Evolutionary conservation across 2,113 vertebrate species (phyloP), one percentile per base, ranked within the genome.

Genomic region (Actenoides hombroni): DNA sequence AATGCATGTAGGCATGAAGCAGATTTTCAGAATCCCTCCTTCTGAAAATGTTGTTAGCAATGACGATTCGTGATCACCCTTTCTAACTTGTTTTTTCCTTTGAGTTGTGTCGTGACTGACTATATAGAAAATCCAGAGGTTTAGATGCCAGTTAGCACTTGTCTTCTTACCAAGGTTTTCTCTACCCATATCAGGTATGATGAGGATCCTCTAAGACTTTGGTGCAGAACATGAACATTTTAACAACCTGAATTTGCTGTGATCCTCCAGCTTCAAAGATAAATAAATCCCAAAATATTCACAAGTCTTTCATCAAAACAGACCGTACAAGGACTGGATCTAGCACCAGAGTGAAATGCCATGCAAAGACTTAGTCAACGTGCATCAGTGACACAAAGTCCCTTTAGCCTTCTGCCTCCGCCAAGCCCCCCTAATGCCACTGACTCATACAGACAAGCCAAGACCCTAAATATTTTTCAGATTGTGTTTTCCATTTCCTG

Each of bases 401-500:
- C 37, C 28, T 75, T 71, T 7, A 11, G 28, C 13, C 21, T 86
- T 65, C 54, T 87, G 26, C 40, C 26, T 75, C n/a, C 76, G 46
- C 8, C 39, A 51, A 89, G 49, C 31, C 28, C 40, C 31, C 2
- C 23, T 40, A 29, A n/a, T 33, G 25, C n/a, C 39, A 35, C 59
- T 46, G 61, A 21, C 15, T 15, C 37, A 16, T 1, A 29, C 23
- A 69, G 19, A 11, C 60, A 83, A 86, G 63, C 39, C 40, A 75
- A 69, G 11, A 25, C 11, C 61, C 49, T 28, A 17, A 24, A 21
- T 2, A 61, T 1, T 65, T 88, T 44, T 49, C 13, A 46, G 46
- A 3, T 33, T 76, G 18, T 0, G 0, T 6, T 21, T 69, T 63
- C 17, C 59, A 10, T 26, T 80, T 16, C 37, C n/a, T 51, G 9